A percentile compares a stretch with the other conserved stretches of the same genome.
phyloP scores from a whole-genome alignment of 1,140 invertebrate species.

The Drosophila pruinosa region DNA sequence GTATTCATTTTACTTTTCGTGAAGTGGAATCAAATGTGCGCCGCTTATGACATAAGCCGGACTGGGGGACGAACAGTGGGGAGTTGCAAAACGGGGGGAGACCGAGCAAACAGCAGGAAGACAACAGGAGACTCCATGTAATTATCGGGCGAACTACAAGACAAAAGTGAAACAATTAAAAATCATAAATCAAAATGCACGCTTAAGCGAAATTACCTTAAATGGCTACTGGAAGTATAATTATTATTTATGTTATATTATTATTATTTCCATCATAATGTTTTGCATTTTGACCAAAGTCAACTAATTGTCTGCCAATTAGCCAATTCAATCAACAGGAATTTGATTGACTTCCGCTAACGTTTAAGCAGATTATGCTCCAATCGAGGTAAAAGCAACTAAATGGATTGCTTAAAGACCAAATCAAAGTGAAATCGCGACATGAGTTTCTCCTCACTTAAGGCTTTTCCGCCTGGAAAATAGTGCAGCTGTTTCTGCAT shows the following conservation, averaged over 20 bases:
- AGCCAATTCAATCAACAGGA: constrained; percentile 39
- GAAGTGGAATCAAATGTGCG: constrained; percentile 2
- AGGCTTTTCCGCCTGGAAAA: background rate
- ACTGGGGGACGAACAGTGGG: background rate
- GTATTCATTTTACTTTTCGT: constrained; percentile 71
- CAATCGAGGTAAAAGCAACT: constrained; percentile 28
- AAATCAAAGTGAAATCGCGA: constrained; percentile 40
- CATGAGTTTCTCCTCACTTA: constrained; percentile 4
- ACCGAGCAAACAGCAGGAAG: background rate
- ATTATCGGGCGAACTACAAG: constrained; percentile 12
- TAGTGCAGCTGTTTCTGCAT: background rate
- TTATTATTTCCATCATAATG: constrained; percentile 16
- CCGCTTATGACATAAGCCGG: constrained; percentile 59
- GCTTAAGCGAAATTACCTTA: constrained; percentile 45
- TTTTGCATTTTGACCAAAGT: constrained; percentile 23
- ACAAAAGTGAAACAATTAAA: constrained; percentile 40
- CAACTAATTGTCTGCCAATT: constrained; percentile 19
- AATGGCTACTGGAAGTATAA: constrained; percentile 46
- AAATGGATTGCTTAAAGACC: constrained; percentile 19
- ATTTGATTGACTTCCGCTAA: constrained; percentile 57
- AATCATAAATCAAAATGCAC: constrained; percentile 44
- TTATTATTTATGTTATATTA: constrained; percentile 14
- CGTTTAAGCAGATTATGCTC: constrained; percentile 56
- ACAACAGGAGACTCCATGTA: constrained; percentile 25
- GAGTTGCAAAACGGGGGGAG: background rate